These are phyloP conservation scores for Oncorhynchus kisutch DNA, from an alignment of 2,113 vertebrate genomes.

Conservation along the genomic window DNA sequence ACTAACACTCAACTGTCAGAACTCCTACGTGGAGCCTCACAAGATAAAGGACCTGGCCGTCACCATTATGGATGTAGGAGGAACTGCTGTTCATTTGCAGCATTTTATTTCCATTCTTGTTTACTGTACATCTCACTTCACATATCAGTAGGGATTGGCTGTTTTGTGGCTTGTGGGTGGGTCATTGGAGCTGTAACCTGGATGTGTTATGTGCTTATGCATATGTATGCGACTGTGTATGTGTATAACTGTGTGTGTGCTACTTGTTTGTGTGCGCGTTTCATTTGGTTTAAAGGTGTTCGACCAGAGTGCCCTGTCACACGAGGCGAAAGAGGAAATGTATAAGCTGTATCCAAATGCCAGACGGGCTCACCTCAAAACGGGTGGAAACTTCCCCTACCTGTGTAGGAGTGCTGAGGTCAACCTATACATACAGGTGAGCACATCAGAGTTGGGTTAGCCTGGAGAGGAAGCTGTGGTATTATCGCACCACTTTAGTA, in stretches of 20 bases:
- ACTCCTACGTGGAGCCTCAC: slow-evolving; percentile 97
- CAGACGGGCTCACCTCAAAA: slow-evolving; percentile 94
- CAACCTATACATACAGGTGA: slow-evolving; percentile 93
- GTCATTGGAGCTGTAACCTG: not conserved
- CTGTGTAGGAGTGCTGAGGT: slow-evolving; percentile 95
- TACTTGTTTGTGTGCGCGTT: not conserved
- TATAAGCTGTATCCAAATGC: slow-evolving; percentile 96
- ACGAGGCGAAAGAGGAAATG: slow-evolving; percentile 97
- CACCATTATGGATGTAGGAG: slow-evolving; percentile 94
- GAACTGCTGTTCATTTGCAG: not conserved
- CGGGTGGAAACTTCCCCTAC: slow-evolving; percentile 96
- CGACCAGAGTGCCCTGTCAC: slow-evolving; percentile 94
- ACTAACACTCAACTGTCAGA: slow-evolving; percentile 96
- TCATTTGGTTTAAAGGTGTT: slow-evolving; percentile 80
- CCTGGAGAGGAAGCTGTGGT: not conserved
- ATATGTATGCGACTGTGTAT: not conserved
- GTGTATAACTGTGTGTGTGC: not conserved
- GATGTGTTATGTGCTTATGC: not conserved
- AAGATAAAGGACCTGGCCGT: slow-evolving; percentile 94
- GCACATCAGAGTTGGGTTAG: slow-evolving; percentile 16
- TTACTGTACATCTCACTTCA: not conserved
- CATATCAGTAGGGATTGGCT: not conserved
- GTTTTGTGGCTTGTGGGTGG: not conserved
- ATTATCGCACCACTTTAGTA: not conserved
- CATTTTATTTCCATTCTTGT: not conserved